Conservation (phyloP, 2,797 vertebrate genomes). For the Benthosema pterotum region DNA sequence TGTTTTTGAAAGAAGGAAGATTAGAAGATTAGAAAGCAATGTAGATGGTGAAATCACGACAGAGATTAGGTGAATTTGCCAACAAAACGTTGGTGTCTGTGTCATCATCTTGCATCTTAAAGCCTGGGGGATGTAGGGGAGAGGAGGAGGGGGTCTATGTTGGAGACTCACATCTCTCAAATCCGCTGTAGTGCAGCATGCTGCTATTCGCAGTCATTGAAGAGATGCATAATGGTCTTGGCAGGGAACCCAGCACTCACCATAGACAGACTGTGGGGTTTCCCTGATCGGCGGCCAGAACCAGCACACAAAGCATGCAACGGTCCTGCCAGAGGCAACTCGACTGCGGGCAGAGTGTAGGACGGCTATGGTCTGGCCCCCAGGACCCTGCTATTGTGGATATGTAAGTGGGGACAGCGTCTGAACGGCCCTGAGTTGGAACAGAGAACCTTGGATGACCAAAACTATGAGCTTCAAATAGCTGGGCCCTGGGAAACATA, state of each 20-base stretch:
- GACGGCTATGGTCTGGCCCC: conserved; percentile 80
- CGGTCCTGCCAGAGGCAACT: conserved; percentile 77
- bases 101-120: conserved; percentile 67
- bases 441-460: conserved; percentile 79
- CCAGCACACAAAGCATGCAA: conserved; percentile 80
- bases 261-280: conserved; percentile 81
- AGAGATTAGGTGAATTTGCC: conserved; percentile 62
- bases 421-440: conserved; percentile 75
- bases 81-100: conserved; percentile 56
- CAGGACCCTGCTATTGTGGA: conserved; percentile 80
- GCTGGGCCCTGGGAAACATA: conserved; percentile 82
- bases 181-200: conserved; percentile 68
- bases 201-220: conserved; percentile 72
- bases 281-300: conserved; percentile 78
- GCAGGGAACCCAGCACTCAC: conserved; percentile 70
- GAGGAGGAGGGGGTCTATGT: background rate
- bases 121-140: conserved; percentile 47
- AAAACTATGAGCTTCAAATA: conserved; percentile 84
- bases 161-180: conserved; percentile 56
- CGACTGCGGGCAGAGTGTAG: conserved; percentile 75
- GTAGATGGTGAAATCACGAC: conserved; percentile 56
- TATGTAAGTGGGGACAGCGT: conserved; percentile 79
- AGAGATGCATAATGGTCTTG: conserved; percentile 76
- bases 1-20: background rate
- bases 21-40: too few species aligned